These are phyloP conservation scores for Coptodon bakossiorum DNA, from an alignment of 2,113 vertebrate genomes.

Conservation along the genomic window DNA sequence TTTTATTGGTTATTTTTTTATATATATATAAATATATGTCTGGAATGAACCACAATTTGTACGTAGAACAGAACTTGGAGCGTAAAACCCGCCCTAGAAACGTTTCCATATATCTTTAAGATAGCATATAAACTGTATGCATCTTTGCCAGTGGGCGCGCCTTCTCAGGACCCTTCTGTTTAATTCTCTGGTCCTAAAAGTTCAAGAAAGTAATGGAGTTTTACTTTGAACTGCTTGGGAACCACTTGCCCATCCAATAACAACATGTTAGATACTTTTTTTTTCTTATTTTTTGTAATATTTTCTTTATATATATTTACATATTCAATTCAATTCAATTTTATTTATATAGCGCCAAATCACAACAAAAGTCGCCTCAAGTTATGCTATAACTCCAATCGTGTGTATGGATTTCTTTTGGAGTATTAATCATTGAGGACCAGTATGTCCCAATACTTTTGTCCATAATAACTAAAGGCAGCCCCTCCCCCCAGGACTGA, in stretches of 20 bases:
- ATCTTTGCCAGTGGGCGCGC: constrained; percentile 19
- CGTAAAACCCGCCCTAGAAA: not conserved
- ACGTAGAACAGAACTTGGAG: not conserved
- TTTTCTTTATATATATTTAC: constrained; percentile 35
- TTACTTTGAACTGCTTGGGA: not conserved
- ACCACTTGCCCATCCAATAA: not conserved
- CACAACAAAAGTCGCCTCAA: too few relatives aligned
- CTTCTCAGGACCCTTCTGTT: constrained; percentile 35
- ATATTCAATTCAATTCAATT: too few relatives aligned
- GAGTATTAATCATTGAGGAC: accelerated
- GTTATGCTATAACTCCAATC: constrained; percentile 33
- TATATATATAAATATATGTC: not conserved
- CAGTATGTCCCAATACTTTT: not conserved
- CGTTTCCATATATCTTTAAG: not conserved
- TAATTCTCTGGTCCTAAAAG: not conserved
- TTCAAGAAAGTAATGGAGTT: not conserved
- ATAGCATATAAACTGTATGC: not conserved
- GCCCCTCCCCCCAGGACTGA: too few relatives aligned
- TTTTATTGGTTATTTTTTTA: not conserved
- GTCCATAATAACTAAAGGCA: accelerated
- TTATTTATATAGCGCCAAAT: too few relatives aligned
- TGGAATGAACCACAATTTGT: not conserved
- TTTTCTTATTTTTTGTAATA: constrained; percentile 19
- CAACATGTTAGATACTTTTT: constrained; percentile 6
- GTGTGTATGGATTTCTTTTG: not conserved